Conservation (phyloP, 2,113 vertebrate species). For the Cinclus mexicanus region DNA sequence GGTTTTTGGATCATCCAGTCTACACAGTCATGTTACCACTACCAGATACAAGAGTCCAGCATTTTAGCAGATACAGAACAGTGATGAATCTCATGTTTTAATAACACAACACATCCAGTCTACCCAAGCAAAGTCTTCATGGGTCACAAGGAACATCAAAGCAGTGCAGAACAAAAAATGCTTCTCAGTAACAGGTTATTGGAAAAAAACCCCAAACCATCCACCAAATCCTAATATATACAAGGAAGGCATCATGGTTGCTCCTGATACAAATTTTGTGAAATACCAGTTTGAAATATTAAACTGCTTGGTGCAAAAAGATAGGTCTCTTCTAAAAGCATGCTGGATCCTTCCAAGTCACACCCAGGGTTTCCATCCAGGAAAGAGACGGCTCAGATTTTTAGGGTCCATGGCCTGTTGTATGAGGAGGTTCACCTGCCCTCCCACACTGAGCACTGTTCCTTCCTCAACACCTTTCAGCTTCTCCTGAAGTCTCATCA, state of each 20-base stretch:
- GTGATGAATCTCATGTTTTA: not conserved
- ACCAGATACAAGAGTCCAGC: not conserved
- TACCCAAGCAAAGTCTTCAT: not conserved
- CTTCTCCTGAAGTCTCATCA: conserved; percentile 96
- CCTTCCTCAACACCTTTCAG: conserved; percentile 96
- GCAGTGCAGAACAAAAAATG: not conserved
- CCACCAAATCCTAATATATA: not conserved
- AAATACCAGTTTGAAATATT: conserved; percentile 17
- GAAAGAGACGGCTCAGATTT: conserved; percentile 92
- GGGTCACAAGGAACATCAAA: not conserved
- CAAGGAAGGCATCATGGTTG: not conserved
- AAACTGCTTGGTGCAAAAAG: not conserved
- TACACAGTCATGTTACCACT: too few relatives aligned
- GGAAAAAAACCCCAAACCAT: not conserved
- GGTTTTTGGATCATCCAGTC: not conserved
- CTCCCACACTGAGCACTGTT: conserved; percentile 90
- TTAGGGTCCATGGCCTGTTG: conserved; percentile 97
- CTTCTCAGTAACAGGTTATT: not conserved
- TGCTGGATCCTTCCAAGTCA: conserved; percentile 41
- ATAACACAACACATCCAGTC: not conserved
- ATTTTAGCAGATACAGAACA: not conserved
- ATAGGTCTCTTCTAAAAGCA: not conserved
- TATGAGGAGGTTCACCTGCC: conserved; percentile 97
- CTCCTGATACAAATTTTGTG: not conserved
- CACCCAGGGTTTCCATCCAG: conserved; percentile 96